Percentiles rank a stretch among this genome's conserved stretches.
Conservation (phyloP, 2,113 vertebrate genomes). For the Ammodytes dubius region DNA sequence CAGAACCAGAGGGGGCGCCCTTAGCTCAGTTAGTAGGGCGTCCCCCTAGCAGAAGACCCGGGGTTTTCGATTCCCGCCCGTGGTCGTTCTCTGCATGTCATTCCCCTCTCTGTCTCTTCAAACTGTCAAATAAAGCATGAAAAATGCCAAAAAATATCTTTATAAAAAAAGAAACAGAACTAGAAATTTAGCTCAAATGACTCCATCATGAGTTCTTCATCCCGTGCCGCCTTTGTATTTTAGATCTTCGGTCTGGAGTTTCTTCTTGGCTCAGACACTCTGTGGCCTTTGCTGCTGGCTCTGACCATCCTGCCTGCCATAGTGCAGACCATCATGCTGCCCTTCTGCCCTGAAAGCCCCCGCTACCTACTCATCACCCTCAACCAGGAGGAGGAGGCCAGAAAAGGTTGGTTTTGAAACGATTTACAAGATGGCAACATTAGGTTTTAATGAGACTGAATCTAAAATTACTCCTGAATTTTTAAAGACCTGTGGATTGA, state of each 20-base stretch:
- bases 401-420: conserved; percentile 69
- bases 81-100: too few relatives aligned
- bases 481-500: conserved; percentile 21
- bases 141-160: too few relatives aligned
- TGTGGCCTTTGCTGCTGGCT: conserved; percentile 84
- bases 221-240: neutral
- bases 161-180: neutral
- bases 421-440: conserved; percentile 12
- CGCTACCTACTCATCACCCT: conserved; percentile 84
- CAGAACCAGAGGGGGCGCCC: too few relatives aligned
- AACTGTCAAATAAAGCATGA: too few relatives aligned
- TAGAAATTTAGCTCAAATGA: neutral
- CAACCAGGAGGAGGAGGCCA: conserved; percentile 83
- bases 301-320: conserved; percentile 80
- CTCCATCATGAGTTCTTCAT: neutral
- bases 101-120: too few relatives aligned
- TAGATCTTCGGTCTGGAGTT: conserved; percentile 84
- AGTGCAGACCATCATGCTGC: conserved; percentile 79
- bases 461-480: conserved; percentile 9
- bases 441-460: conserved; percentile 34
- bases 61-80: too few relatives aligned
- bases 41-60: too few relatives aligned
- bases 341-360: conserved; percentile 85
- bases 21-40: too few relatives aligned
- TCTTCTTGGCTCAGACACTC: conserved; percentile 78